A percentile compares a stretch with the other conserved stretches of the same genome.
phyloP scores from a whole-genome alignment of 1,140 invertebrate species.

The Plodia interpunctella region DNA sequence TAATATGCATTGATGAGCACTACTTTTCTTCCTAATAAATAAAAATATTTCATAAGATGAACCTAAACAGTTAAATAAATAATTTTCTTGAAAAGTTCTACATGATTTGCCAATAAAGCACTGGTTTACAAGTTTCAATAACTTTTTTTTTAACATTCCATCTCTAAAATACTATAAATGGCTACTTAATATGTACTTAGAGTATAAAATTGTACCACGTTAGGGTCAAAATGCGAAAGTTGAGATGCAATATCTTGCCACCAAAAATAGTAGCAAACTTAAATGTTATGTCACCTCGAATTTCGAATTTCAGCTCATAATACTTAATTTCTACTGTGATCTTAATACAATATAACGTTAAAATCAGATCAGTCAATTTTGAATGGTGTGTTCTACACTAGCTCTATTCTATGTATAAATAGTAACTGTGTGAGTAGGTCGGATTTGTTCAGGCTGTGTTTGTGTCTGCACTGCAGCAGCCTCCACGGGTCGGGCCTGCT shows the following conservation, averaged over 20 bases:
- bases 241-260: background rate
- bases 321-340: background rate
- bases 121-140: background rate
- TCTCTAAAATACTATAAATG: too few species aligned
- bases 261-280: background rate
- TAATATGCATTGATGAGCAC: background rate
- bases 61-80: background rate
- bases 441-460: conserved; percentile 46
- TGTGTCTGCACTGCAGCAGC: conserved; percentile 44
- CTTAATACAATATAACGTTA: background rate
- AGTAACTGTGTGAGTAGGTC: conserved; percentile 58
- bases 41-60: background rate
- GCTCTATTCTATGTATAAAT: conserved; percentile 45
- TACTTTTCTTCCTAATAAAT: background rate
- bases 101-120: background rate
- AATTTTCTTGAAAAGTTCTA: background rate
- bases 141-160: too few species aligned
- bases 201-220: background rate
- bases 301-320: background rate
- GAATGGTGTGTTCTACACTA: conserved; percentile 1
- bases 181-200: background rate
- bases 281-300: too few species aligned
- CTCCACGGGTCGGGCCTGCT: conserved; percentile 53
- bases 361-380: conserved; percentile 15
- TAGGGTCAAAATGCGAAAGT: background rate